Evolutionary conservation across 2,113 vertebrate species (phyloP).

Genomic region (Oceanites oceanicus): DNA sequence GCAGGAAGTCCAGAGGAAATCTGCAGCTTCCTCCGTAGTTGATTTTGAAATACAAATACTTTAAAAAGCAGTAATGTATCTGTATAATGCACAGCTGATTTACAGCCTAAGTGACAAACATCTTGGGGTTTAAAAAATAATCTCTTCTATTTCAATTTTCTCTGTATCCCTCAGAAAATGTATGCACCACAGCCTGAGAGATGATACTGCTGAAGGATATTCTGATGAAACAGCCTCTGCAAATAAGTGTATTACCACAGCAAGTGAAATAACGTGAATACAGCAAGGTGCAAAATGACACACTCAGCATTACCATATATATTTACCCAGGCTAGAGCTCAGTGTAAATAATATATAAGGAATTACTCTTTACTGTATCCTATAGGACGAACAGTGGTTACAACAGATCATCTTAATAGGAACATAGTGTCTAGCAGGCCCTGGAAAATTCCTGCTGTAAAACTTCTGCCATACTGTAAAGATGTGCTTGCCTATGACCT

Average conservation of each 20-base stretch:
- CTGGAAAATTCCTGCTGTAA: slow-evolving; percentile 35
- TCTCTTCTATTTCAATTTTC: not conserved
- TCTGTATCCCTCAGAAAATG: not conserved
- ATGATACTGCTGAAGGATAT: not conserved
- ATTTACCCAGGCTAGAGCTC: slow-evolving; percentile 23
- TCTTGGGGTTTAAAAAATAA: not conserved
- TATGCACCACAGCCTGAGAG: not conserved
- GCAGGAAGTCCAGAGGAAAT: not conserved
- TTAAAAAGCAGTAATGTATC: not conserved
- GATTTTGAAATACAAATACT: not conserved
- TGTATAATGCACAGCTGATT: not conserved
- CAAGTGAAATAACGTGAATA: not conserved
- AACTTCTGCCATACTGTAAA: not conserved
- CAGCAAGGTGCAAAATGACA: not conserved
- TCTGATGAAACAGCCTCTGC: not conserved
- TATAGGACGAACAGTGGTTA: slow-evolving; percentile 15
- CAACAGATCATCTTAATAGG: slow-evolving; percentile 53
- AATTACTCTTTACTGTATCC: not conserved
- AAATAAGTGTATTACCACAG: not conserved
- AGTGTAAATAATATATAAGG: slow-evolving; percentile 38
- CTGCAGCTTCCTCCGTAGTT: not conserved
- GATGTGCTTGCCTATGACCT: not conserved
- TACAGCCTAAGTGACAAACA: not conserved
- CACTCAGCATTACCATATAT: slow-evolving; percentile 41
- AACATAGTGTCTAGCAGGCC: not conserved